These are phyloP conservation scores for Clarias macrocephalus DNA, from an alignment of 2,113 vertebrate genomes.

Conservation along the genomic window DNA sequence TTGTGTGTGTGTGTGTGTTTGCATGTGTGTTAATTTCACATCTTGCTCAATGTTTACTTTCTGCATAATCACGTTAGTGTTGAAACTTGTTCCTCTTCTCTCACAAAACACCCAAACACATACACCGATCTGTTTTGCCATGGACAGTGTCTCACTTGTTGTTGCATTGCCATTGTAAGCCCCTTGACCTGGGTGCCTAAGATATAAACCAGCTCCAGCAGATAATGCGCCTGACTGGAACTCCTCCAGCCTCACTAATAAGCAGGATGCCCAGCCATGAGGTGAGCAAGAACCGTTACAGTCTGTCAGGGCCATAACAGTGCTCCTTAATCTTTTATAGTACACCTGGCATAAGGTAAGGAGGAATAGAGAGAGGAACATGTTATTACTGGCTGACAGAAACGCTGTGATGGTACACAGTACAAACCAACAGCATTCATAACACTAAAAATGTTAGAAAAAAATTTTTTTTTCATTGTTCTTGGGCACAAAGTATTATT, in stretches of 20 bases:
- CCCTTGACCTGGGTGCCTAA: conserved; percentile 91
- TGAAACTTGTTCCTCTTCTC: conserved; percentile 6
- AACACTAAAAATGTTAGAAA: background rate
- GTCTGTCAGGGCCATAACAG: background rate
- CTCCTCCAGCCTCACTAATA: conserved; percentile 96
- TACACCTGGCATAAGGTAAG: background rate
- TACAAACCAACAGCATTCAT: background rate
- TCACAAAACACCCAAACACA: no score
- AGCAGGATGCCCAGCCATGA: conserved; percentile 99
- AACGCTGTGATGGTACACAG: background rate
- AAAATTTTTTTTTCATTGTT: no score
- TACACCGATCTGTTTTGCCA: background rate
- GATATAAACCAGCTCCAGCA: conserved; percentile 99
- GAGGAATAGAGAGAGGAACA: background rate
- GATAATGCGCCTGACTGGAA: conserved; percentile 99
- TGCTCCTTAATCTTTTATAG: background rate
- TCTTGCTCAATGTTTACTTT: background rate
- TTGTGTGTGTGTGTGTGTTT: background rate
- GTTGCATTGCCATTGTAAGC: conserved; percentile 71
- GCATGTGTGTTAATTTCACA: background rate
- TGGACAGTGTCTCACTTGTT: conserved; percentile 54
- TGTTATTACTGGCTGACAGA: background rate
- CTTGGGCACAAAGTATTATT: no score
- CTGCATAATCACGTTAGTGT: no score
- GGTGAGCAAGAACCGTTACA: conserved; percentile 81